Conservation (phyloP, 1,140 invertebrate genomes). For the Zeugodacus cucurbitae region DNA sequence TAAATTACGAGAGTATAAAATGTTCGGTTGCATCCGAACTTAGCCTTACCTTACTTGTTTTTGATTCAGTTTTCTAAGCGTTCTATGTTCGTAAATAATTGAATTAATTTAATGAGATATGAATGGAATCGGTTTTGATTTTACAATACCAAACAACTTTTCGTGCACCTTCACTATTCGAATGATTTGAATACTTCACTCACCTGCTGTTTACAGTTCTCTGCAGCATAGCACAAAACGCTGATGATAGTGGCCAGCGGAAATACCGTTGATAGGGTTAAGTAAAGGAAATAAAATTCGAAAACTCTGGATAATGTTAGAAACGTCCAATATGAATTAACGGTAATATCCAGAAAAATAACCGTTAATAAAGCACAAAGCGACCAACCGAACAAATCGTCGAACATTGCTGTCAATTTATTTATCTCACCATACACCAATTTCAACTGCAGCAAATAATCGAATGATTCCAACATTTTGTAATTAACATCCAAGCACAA, state of each 20-base stretch:
- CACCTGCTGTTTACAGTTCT: constrained; percentile 13
- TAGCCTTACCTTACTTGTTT: too few relatives aligned
- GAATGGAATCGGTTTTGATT: too few relatives aligned
- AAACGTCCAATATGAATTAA: constrained; percentile 25
- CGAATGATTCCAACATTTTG: constrained; percentile 8
- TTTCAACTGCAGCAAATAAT: constrained; percentile 23
- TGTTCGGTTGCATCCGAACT: too few relatives aligned
- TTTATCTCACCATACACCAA: background rate
- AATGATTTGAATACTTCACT: background rate
- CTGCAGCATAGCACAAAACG: background rate
- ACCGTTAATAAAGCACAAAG: background rate
- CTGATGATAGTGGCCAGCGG: background rate
- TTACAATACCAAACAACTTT: too few relatives aligned
- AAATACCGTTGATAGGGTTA: background rate
- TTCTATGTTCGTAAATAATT: too few relatives aligned
- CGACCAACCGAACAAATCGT: constrained; percentile 32
- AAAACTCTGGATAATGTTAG: background rate
- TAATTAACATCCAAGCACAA: constrained; percentile 29
- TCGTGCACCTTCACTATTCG: too few relatives aligned
- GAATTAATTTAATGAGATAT: too few relatives aligned
- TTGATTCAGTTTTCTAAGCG: too few relatives aligned
- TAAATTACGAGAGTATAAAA: too few relatives aligned
- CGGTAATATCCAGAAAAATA: constrained; percentile 24
- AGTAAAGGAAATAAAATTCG: background rate
- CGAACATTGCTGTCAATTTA: background rate